Evolutionary conservation across 2,113 vertebrate genomes (phyloP).

Genomic region (Heliornis fulica): DNA sequence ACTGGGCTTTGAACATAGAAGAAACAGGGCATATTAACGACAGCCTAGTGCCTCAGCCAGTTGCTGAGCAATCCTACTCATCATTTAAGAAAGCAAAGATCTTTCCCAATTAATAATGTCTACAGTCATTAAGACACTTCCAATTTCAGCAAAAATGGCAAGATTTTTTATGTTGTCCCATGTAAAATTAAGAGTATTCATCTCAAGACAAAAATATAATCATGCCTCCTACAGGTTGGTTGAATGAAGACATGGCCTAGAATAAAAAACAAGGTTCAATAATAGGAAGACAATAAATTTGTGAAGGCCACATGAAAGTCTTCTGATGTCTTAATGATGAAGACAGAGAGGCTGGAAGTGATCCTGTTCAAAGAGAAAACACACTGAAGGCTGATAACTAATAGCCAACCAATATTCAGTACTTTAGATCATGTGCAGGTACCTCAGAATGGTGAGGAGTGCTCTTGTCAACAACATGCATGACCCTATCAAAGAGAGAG

Average conservation of each 20-base stretch:
- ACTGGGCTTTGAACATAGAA: not conserved
- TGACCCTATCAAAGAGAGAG: not conserved
- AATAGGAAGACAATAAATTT: not conserved
- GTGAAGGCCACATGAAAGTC: not conserved
- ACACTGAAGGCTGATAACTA: not conserved
- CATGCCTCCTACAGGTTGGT: not conserved
- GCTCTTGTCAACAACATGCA: not conserved
- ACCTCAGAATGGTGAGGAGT: not conserved
- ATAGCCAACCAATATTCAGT: not conserved
- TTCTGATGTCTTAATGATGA: not conserved
- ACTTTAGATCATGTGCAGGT: not conserved
- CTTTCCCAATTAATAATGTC: not conserved
- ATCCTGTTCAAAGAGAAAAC: not conserved
- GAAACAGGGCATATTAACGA: not conserved
- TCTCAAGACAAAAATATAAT: not conserved
- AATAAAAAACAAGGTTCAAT: not conserved
- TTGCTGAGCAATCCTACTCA: not conserved
- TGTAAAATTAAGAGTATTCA: not conserved
- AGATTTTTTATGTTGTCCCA: not conserved
- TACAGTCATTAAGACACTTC: not conserved
- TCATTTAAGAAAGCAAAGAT: not conserved
- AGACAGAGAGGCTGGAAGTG: not conserved
- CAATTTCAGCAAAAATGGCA: not conserved
- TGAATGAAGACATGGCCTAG: not conserved
- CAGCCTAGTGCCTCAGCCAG: not conserved